Conservation (phyloP, 2,113 vertebrate species). For the Bostrychus sinensis region DNA sequence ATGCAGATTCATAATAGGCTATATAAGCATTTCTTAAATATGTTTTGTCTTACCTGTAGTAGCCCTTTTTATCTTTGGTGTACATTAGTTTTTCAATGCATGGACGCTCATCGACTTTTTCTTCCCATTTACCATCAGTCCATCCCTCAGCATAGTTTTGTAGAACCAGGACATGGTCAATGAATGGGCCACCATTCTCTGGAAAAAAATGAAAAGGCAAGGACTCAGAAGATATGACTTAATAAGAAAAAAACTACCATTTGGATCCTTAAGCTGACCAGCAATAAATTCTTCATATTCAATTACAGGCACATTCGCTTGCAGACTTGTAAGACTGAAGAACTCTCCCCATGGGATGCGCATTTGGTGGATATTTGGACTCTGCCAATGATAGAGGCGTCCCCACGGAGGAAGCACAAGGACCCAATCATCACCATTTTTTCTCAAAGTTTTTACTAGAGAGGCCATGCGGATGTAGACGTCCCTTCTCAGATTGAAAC, state of each 20-base stretch:
- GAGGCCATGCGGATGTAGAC: conserved; percentile 93
- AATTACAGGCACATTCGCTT: conserved; percentile 89
- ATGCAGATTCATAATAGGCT: too few relatives aligned
- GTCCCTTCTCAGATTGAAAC: conserved; percentile 96
- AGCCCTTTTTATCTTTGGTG: conserved; percentile 88
- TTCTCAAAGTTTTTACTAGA: conserved; percentile 88
- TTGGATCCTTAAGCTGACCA: conserved; percentile 75
- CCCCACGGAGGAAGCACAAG: conserved; percentile 97
- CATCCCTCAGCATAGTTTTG: conserved; percentile 94
- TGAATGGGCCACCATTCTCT: conserved; percentile 97
- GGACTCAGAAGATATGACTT: too few relatives aligned
- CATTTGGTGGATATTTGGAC: conserved; percentile 87
- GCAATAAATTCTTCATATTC: conserved; percentile 95
- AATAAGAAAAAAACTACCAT: neutral
- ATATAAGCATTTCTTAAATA: neutral
- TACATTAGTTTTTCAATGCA: conserved; percentile 90
- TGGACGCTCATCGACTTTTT: conserved; percentile 88
- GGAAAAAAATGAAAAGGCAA: neutral
- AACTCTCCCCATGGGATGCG: conserved; percentile 91
- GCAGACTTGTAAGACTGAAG: conserved; percentile 89
- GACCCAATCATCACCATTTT: conserved; percentile 87
- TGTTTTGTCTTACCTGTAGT: conserved; percentile 84
- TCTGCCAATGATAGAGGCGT: conserved; percentile 97
- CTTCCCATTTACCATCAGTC: conserved; percentile 95
- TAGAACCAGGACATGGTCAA: conserved; percentile 91